A percentile compares a stretch with the other conserved stretches of the same genome.
Conservation (phyloP, 2,113 vertebrate genomes). For the Erpornis zantholeuca region DNA sequence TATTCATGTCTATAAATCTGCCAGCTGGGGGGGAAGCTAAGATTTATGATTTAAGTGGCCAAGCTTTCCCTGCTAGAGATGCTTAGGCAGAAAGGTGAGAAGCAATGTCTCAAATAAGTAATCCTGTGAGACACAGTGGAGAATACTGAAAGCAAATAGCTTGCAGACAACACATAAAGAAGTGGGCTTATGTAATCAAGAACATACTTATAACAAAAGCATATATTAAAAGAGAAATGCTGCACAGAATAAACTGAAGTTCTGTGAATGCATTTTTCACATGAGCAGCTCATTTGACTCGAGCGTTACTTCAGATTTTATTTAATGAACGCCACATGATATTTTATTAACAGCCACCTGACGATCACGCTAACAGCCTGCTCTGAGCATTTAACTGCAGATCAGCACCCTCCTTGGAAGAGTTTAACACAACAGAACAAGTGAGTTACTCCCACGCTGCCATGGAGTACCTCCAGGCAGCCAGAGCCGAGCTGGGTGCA, state of each 20-base stretch:
- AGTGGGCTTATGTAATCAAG: not conserved
- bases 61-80: not conserved
- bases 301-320: not conserved
- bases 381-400: not conserved
- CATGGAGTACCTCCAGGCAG: accelerated
- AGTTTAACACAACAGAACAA: not conserved
- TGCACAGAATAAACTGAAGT: not conserved
- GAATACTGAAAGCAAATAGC: not conserved
- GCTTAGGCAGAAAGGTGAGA: not conserved
- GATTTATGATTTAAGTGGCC: not conserved
- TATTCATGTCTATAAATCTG: not conserved
- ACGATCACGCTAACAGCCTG: not conserved
- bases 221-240: not conserved
- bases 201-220: not conserved
- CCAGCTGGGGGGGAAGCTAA: not conserved
- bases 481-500: accelerated
- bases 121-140: not conserved
- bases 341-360: not conserved
- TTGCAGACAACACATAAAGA: not conserved
- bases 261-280: not conserved
- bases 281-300: not conserved
- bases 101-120: not conserved
- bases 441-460: accelerated
- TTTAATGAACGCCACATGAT: not conserved
- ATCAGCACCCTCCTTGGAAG: not conserved